Conservation (phyloP, 2,797 vertebrate genomes). For the Pseudomugil gertrudae region DNA sequence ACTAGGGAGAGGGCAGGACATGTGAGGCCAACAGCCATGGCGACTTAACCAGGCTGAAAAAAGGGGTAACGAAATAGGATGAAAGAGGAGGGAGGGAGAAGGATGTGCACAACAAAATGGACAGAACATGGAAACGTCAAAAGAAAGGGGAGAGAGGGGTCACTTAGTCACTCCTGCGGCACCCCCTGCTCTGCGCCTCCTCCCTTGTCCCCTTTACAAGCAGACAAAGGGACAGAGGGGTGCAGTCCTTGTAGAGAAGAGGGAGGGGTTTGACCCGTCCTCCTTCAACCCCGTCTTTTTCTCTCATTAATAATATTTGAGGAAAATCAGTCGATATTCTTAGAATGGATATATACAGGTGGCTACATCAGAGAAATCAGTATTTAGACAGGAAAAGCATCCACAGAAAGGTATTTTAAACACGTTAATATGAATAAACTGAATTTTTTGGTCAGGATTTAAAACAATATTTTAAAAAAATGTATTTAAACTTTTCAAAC, state of each 20-base stretch:
- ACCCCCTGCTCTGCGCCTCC: conserved; percentile 53
- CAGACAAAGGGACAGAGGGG: conserved; percentile 79
- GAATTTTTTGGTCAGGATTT: neutral
- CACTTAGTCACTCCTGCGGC: conserved; percentile 73
- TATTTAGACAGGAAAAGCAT: neutral
- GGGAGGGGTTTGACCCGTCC: conserved; percentile 60
- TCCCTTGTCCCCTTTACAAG: conserved; percentile 66
- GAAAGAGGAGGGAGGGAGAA: conserved; percentile 74
- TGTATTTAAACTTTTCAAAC: neutral
- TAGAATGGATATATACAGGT: conserved; percentile 1
- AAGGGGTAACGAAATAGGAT: conserved; percentile 75
- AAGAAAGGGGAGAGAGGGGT: conserved; percentile 78
- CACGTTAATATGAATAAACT: neutral
- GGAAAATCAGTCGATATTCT: conserved; percentile 32
- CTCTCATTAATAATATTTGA: conserved; percentile 46
- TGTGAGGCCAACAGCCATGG: conserved; percentile 68
- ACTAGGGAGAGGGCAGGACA: conserved; percentile 34
- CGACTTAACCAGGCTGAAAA: conserved; percentile 78
- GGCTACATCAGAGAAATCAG: neutral
- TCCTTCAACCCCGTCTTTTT: conserved; percentile 19
- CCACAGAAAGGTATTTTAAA: neutral
- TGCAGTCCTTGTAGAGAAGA: conserved; percentile 69
- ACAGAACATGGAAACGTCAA: conserved; percentile 72
- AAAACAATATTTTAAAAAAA: neutral
- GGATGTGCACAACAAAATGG: conserved; percentile 68